Conservation (phyloP, 2,113 vertebrate species). For the Gobio gobio region DNA sequence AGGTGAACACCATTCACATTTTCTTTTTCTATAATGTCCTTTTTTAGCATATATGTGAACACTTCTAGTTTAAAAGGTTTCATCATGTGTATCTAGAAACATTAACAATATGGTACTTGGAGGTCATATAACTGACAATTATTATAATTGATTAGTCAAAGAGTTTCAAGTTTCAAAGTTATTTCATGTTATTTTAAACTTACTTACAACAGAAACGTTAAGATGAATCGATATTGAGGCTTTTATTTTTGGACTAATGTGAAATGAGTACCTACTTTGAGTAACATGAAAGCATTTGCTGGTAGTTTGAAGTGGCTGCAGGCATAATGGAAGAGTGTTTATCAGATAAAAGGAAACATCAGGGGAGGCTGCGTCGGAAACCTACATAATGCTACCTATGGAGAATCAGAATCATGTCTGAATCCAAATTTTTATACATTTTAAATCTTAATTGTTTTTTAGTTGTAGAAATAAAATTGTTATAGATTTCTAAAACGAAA, state of each 20-base stretch:
- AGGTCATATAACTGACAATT: no score
- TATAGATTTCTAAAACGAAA: no score
- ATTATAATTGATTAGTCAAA: background rate
- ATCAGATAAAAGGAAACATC: background rate
- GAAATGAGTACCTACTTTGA: slow-evolving; percentile 5
- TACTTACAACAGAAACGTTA: background rate
- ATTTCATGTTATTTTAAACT: background rate
- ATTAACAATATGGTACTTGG: no score
- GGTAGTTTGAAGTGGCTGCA: slow-evolving; percentile 33
- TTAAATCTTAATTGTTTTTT: no score
- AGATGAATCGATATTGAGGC: background rate
- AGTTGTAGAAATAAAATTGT: no score
- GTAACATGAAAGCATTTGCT: slow-evolving; percentile 2
- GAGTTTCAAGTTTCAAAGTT: background rate
- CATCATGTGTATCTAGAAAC: no score
- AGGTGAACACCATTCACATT: no score
- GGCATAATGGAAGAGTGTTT: slow-evolving; percentile 48
- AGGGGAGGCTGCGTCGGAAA: background rate
- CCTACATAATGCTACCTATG: background rate
- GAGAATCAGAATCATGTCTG: background rate
- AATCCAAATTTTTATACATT: background rate
- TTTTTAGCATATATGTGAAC: no score
- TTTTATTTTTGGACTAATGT: background rate
- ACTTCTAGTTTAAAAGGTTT: no score
- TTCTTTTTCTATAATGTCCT: no score